These are phyloP conservation scores for Geotrupes spiniger DNA, from an alignment of 2,888 invertebrate genomes.

Conservation along the genomic window DNA sequence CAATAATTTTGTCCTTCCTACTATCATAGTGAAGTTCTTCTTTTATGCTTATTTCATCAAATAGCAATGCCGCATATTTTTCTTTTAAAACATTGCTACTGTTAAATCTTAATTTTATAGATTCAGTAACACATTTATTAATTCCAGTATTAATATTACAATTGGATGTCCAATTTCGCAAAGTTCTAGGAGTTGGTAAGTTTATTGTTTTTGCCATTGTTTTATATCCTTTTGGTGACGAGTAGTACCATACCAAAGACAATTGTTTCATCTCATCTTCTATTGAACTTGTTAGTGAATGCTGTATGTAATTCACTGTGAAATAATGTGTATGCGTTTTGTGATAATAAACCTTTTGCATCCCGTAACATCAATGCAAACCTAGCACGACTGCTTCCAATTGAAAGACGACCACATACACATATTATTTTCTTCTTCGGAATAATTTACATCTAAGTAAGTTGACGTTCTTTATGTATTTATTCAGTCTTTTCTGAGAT, in stretches of 20 bases:
- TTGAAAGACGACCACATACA: background rate
- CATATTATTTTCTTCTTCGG: background rate
- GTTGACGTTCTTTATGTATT: background rate
- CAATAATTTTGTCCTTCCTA: conserved; percentile 15
- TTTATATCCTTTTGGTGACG: conserved; percentile 17
- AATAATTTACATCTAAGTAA: background rate
- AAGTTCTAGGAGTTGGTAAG: conserved; percentile 15
- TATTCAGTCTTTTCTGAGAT: background rate
- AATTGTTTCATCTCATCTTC: conserved; percentile 15
- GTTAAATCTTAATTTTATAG: conserved; percentile 12
- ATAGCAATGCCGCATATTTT: conserved; percentile 12
- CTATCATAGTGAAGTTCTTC: conserved; percentile 12
- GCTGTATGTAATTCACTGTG: background rate
- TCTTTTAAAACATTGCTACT: conserved; percentile 6
- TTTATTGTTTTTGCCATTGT: conserved; percentile 11
- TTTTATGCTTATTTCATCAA: conserved; percentile 17
- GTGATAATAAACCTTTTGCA: background rate
- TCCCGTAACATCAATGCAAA: background rate
- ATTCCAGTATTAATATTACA: conserved; percentile 11
- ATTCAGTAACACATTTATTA: conserved; percentile 6
- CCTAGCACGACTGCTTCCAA: background rate
- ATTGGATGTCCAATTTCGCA: conserved; percentile 14
- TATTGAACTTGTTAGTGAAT: conserved; percentile 11
- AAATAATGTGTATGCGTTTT: background rate
- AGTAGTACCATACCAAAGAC: conserved; percentile 15